Percentiles rank a stretch among this genome's conserved stretches.
phyloP scores from a whole-genome alignment of 2,113 vertebrate species.

The Alouatta palliata region DNA sequence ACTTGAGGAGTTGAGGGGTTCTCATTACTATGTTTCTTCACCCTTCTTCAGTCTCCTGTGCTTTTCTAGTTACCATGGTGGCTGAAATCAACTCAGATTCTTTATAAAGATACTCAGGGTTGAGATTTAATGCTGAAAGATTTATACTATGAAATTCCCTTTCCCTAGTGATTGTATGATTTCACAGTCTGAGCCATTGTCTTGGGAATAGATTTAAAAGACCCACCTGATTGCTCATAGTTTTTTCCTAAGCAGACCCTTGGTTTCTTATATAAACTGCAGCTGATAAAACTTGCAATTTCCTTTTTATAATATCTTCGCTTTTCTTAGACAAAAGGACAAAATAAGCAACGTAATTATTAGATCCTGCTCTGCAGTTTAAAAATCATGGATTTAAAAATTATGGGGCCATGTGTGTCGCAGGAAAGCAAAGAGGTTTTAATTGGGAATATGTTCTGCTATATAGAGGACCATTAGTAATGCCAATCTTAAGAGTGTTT shows the following conservation, averaged over 20 bases:
- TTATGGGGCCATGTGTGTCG: constrained; percentile 6
- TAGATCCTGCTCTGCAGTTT: constrained; percentile 20
- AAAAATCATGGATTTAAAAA: constrained; percentile 53
- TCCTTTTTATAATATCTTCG: constrained; percentile 50
- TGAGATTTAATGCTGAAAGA: constrained; percentile 61
- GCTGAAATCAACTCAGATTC: constrained; percentile 55
- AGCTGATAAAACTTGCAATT: constrained; percentile 53
- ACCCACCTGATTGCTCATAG: not conserved
- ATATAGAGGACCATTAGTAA: not conserved
- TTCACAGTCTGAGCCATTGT: constrained; percentile 57
- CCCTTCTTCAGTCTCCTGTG: constrained; percentile 52
- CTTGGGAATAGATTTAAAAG: constrained; percentile 62
- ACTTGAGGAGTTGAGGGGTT: constrained; percentile 23
- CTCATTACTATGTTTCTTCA: constrained; percentile 46
- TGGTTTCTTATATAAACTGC: constrained; percentile 37
- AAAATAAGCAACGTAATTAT: constrained; percentile 61
- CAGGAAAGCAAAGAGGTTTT: constrained; percentile 30
- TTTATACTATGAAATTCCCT: constrained; percentile 63
- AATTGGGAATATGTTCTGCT: not conserved
- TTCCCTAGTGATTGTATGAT: constrained; percentile 61
- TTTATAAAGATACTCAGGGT: constrained; percentile 64
- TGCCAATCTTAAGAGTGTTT: not conserved
- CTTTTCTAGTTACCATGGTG: constrained; percentile 68
- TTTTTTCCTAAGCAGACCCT: constrained; percentile 39
- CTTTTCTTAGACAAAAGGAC: constrained; percentile 37